Evolutionary conservation across 1,140 invertebrate genomes (phyloP), one percentile per base, ranked within the genome.

Genomic region (Limonius californicus): DNA sequence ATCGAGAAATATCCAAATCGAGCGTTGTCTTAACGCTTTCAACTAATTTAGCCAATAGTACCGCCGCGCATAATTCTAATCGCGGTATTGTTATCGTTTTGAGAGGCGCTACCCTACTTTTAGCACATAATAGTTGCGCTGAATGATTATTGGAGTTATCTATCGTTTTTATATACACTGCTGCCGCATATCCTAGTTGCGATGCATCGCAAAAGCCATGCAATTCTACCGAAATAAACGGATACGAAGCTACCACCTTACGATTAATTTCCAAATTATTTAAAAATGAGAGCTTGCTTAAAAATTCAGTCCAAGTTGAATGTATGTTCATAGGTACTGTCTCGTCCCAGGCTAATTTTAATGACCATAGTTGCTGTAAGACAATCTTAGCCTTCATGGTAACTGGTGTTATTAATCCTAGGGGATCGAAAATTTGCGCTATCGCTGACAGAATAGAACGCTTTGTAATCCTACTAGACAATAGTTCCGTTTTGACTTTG

Each of bases 41-140:
- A 4, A 55, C 42, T 20, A 68, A 59, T 27, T 23, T 19, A 21
- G 64, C 32, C 32, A 66, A 58, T 2, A 68, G 14, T 18, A 68
- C 2, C 19, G 65, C 61, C 21, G 42, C 63, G 61, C 54, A 65
- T 45, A 72, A 50, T 60, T 72, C 70, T 16, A 72, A 59, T 42
- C 64, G 27, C 11, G 70, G 69, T 43, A 71, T 62, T 0, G 61
- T 62, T 16, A 63, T 1, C 27, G 57, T 58, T 59, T 68, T 68
- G 23, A 72, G 2, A 8, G 70, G 69, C 9, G 68, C 68, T 18
- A 72, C 68, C 50, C 60, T 66, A 0, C 63, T 32, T 64, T 72
- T 71, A 73, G 80, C 60, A 75, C 76, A n/a, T 70, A 79, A 59
- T 45, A 45, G 15, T 7, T 7, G 8, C 8, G n/a, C 12, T 15